Evolutionary conservation across 37 sponge, comb jelly and placozoan genomes (phyloP), one percentile per base, ranked within the genome.

Genomic region (Hexactinellida sp.): DNA sequence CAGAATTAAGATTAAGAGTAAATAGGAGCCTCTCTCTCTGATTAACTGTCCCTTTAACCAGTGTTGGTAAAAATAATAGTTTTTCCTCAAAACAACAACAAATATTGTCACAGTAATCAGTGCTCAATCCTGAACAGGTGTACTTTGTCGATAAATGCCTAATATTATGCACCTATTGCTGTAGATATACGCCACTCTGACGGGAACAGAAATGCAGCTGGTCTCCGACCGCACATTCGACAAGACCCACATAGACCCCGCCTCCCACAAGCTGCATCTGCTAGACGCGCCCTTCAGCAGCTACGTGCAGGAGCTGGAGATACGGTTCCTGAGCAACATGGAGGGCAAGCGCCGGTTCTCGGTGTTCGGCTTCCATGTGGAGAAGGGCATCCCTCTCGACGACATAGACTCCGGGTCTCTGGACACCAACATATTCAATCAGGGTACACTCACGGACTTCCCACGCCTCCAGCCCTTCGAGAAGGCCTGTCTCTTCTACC

Each of bases 401-500:
- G 76, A 63, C 84, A 38, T 89, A 0, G 54, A 55, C 32, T 85
- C 91, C 24, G 90, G 87, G 0, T 55, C 37, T 36, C 83, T 93
- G 34, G 36, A 55, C n/a, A 39, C 86, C 32, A 89, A 90, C 86
- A 85, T 87, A 28, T 91, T 91, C 47, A 84, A 55, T 23, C 37
- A 55, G 36, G 88, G 88, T 1, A 88, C 55, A 32, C 89, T 91
- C 5, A 54, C 90, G 0, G 88, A 90, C 83, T 94, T 54, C 55
- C 94, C 92, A 1, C 89, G 89, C 55, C 89, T 94, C 0, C 91
- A 94, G 39, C 55, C 92, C 0, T 86, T 91, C 54, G 37, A 88
- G 24, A 86, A 85, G 19, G 37, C 88, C 19, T 86, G 87, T 84
- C 88, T 94, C 37, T 86, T 86, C 86, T 51, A 83, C 35, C 90